Evolutionary conservation across 1,140 invertebrate genomes (phyloP), one percentile per base, ranked within the genome.

Genomic region (Halictus rubicundus): DNA sequence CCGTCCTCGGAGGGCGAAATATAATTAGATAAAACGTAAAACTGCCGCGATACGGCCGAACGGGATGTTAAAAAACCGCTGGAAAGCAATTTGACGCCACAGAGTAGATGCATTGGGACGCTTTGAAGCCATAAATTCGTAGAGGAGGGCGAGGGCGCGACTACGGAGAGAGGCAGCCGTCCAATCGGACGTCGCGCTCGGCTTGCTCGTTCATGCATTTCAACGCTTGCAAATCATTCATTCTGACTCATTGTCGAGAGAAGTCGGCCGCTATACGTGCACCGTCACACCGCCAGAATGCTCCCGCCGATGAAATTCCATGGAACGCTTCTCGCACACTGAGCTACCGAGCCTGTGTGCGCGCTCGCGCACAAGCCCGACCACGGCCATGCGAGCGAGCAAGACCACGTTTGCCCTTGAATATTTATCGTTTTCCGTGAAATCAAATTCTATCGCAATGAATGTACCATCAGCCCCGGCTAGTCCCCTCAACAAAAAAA

Each of bases 211-310:
- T 88, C 87, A 83, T 89, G 84, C 87, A 84, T 88, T 88, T 88
- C 88, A 89, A 87, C 84, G 84, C 84, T 86, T 87, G 83, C 85
- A 90, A 90, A 89, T 88, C 87, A 88, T 88, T 89, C 84, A 86
- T 87, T 89, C 86, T 71, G 75, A 80, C 83, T 87, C 88, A 89
- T 89, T 83, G 83, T 81, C 81, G 80, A 78, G 80, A 81, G 80
- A 79, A 86, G 73, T 69, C 83, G 80, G 52, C 68, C 71, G 80
- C 83, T 86, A 82, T 81, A 81, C 79, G 79, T 32, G 72, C 75
- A 66, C 80, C 72, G 70, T 78, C 83, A 82, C 75, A 73, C 23
- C 61, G 71, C 70, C 74, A 79, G 77, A 85, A 81, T 75, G 66
- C 72, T 54, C 27, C 37, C 70, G n/a, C 52, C 73, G 46, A 82